These are phyloP conservation scores for Carcinoscorpius rotundicauda DNA, from an alignment of 1,140 invertebrate genomes.

Conservation along the genomic window DNA sequence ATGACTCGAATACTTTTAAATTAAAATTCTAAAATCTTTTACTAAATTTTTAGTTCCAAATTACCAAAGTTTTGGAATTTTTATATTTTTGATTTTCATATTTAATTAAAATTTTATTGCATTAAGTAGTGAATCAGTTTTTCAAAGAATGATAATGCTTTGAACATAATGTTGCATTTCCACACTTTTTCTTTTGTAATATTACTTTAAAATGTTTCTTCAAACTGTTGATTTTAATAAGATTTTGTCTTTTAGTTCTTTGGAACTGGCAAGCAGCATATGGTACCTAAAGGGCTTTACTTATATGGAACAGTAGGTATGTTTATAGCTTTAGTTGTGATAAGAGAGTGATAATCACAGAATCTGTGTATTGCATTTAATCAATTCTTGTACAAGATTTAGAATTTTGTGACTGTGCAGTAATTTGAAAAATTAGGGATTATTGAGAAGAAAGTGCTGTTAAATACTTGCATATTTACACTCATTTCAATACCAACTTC, in stretches of 20 bases:
- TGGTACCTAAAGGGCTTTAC: constrained; percentile 37
- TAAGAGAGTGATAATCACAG: not conserved
- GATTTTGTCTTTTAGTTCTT: constrained; percentile 9
- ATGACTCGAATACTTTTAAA: too few relatives aligned
- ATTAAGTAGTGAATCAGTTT: too few relatives aligned
- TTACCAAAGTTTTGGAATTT: not conserved
- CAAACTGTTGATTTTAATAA: not conserved
- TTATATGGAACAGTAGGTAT: constrained; percentile 42
- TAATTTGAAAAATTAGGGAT: not conserved
- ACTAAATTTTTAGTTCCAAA: not conserved
- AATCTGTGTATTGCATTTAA: constrained; percentile 9
- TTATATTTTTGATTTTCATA: not conserved
- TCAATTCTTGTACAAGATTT: constrained; percentile 3
- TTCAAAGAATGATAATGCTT: constrained; percentile 4
- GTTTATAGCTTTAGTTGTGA: constrained; percentile 7
- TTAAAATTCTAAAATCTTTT: too few relatives aligned
- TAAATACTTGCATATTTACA: too few relatives aligned
- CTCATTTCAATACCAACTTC: too few relatives aligned
- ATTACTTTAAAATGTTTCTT: not conserved
- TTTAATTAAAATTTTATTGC: not conserved
- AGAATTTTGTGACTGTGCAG: not conserved
- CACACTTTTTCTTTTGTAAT: not conserved
- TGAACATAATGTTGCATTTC: not conserved
- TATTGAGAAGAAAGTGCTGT: too few relatives aligned
- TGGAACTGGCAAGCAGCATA: constrained; percentile 10